Evolutionary conservation across 2,797 vertebrate species (phyloP).

Genomic region (Tokudaia tokunoshimensis): DNA sequence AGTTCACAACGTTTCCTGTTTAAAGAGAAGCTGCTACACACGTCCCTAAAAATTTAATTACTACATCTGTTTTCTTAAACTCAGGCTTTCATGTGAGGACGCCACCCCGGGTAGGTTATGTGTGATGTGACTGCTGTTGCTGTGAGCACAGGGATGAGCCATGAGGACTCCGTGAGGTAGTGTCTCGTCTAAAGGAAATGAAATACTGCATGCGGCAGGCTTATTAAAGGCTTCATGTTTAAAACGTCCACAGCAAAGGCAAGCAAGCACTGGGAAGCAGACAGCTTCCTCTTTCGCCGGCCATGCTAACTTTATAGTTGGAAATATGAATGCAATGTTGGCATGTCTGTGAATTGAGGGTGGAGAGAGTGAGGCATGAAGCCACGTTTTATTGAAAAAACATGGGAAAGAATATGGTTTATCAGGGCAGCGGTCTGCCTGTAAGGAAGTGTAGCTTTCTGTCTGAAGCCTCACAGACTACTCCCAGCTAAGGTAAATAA

Average conservation of each 20-base stretch:
- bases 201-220: constrained; percentile 59
- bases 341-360: constrained; percentile 46
- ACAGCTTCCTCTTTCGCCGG: constrained; percentile 59
- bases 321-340: constrained; percentile 63
- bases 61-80: constrained; percentile 7
- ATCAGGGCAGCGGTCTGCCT: not conserved
- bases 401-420: constrained; percentile 4
- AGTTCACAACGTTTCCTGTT: not conserved
- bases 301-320: constrained; percentile 63
- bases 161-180: constrained; percentile 70
- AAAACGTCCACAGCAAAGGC: constrained; percentile 67
- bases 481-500: not conserved
- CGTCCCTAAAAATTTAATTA: not conserved
- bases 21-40: not conserved
- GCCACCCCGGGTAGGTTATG: constrained; percentile 18
- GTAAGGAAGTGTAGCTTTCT: not conserved
- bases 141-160: constrained; percentile 1
- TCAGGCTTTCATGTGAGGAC: not conserved
- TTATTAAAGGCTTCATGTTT: constrained; percentile 74
- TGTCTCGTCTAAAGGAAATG: constrained; percentile 78
- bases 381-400: constrained; percentile 64
- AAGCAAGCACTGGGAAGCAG: constrained; percentile 46
- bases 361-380: constrained; percentile 25
- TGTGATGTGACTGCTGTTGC: not conserved
- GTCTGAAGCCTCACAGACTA: not conserved